These are phyloP conservation scores for Uloborus diversus DNA, from an alignment of 1,140 invertebrate species.

Conservation along the genomic window DNA sequence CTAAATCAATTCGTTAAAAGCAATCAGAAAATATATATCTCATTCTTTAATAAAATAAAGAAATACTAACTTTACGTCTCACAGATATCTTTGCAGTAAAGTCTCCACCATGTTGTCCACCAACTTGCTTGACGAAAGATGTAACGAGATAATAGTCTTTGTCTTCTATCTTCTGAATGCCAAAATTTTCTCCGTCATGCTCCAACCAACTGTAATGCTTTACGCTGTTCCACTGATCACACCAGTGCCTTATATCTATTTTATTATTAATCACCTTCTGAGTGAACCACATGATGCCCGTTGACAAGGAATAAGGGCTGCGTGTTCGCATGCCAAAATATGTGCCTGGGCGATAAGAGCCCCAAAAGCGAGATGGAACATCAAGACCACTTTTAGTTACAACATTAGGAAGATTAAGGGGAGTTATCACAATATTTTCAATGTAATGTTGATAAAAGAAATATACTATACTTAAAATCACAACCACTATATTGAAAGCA, in stretches of 20 bases:
- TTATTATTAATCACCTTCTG: conserved; percentile 67
- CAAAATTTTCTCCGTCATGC: conserved; percentile 93
- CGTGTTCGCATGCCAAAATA: conserved; percentile 84
- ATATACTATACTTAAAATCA: conserved; percentile 66
- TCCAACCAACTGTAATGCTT: conserved; percentile 85
- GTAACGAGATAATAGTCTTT: conserved; percentile 80
- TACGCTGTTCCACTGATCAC: conserved; percentile 87
- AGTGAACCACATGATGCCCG: conserved; percentile 97
- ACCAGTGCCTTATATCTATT: conserved; percentile 80
- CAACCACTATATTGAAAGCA: conserved; percentile 39
- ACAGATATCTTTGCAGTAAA: conserved; percentile 89
- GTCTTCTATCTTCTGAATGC: conserved; percentile 89
- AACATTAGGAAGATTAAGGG: conserved; percentile 80
- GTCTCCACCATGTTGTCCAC: conserved; percentile 84
- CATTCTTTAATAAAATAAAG: too few species aligned
- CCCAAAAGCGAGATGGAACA: conserved; percentile 79
- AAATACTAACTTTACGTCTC: conserved; percentile 62
- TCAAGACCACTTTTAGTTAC: conserved; percentile 75
- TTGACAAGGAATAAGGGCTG: conserved; percentile 84
- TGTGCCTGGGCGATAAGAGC: conserved; percentile 65
- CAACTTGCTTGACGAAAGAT: conserved; percentile 85
- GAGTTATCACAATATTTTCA: conserved; percentile 88
- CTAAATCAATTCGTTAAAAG: too few species aligned
- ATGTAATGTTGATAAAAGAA: conserved; percentile 83
- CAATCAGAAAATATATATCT: too few species aligned